These are phyloP conservation scores for Rhopalosiphum maidis DNA, from an alignment of 1,140 invertebrate genomes.

Conservation along the genomic window DNA sequence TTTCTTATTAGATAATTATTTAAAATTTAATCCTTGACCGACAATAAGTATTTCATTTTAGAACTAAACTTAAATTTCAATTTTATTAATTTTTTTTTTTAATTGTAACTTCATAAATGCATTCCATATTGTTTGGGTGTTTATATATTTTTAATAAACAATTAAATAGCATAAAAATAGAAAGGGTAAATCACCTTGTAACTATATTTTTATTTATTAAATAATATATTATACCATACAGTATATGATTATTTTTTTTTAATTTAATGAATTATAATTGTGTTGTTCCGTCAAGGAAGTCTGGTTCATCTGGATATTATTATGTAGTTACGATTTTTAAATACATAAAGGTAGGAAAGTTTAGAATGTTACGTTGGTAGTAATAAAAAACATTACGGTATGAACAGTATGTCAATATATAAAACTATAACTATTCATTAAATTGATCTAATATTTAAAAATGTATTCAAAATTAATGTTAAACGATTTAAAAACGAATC, in stretches of 20 bases:
- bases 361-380: not conserved
- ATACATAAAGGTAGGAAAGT: not conserved
- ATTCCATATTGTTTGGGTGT: not conserved
- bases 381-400: not conserved
- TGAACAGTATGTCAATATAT: not conserved
- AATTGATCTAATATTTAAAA: not conserved
- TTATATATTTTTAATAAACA: not conserved
- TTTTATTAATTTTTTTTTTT: not conserved
- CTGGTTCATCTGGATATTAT: slow-evolving; percentile 27
- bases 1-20: not conserved
- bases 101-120: not conserved
- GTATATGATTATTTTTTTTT: not conserved
- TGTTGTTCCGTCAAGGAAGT: slow-evolving; percentile 18
- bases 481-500: too few relatives aligned
- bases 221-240: not conserved
- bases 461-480: not conserved
- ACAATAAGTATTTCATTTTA: not conserved
- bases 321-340: not conserved
- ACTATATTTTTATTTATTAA: slow-evolving; percentile 26
- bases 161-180: not conserved
- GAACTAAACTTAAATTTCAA: not conserved
- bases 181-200: not conserved
- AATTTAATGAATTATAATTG: not conserved
- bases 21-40: not conserved
- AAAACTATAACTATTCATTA: not conserved